phyloP scores from a whole-genome alignment of 2,113 vertebrate genomes.

The Beaufortia kweichowensis region DNA sequence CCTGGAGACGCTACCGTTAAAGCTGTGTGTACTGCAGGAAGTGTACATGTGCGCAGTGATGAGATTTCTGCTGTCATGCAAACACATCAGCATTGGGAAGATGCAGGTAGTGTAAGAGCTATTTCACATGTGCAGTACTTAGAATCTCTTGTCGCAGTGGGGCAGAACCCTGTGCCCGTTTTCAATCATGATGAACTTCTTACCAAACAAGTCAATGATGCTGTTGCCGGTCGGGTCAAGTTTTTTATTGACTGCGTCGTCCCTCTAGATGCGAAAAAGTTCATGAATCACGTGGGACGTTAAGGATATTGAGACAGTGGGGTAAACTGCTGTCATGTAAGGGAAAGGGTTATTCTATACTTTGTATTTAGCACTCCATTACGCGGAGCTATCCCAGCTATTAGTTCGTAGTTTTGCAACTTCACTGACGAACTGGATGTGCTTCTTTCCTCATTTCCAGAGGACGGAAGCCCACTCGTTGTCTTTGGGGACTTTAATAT shows the following conservation, averaged over 20 bases:
- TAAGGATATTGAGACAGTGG: slow-evolving; percentile 13
- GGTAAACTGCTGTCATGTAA: background rate
- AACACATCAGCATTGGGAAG: background rate
- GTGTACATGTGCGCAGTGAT: background rate
- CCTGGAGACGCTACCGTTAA: background rate
- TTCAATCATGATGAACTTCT: background rate
- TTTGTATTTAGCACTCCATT: too few relatives aligned
- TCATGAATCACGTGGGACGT: background rate
- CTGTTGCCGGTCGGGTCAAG: background rate
- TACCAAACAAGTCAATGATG: background rate
- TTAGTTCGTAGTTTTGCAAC: too few relatives aligned
- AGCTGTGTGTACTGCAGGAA: background rate
- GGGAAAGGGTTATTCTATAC: too few relatives aligned
- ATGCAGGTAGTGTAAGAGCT: background rate
- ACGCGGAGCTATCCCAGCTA: too few relatives aligned
- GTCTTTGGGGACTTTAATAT: too few relatives aligned
- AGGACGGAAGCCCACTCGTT: too few relatives aligned
- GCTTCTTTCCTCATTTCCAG: too few relatives aligned
- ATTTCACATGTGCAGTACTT: background rate
- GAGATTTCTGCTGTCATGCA: background rate
- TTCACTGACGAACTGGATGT: too few relatives aligned
- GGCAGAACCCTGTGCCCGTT: background rate
- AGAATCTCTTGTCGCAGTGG: background rate
- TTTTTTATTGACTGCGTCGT: background rate
- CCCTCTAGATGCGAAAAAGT: background rate